A percentile compares a stretch with the other conserved stretches of the same genome.
Evolutionary conservation across 2,113 vertebrate species (phyloP).

Genomic region (Cercocebus atys): DNA sequence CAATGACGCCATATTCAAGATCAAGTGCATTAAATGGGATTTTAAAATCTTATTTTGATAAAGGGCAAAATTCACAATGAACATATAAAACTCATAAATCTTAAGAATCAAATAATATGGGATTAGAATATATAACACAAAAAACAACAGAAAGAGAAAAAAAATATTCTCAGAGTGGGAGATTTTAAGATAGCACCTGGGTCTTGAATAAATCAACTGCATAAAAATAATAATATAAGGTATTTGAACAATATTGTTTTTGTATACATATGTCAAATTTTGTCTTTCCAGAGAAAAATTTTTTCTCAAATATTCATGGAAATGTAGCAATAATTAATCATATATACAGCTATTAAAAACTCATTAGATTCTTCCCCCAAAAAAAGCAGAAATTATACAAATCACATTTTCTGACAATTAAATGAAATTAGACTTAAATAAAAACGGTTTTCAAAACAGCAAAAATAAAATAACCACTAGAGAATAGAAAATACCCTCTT

Average conservation of each 20-base stretch:
- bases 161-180: background rate
- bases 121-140: conserved; percentile 39
- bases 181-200: background rate
- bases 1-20: conserved; percentile 40
- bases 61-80: conserved; percentile 64
- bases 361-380: background rate
- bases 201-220: background rate
- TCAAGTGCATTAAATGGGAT: conserved; percentile 65
- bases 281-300: background rate
- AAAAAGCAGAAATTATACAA: background rate
- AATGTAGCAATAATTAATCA: background rate
- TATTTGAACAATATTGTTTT: background rate
- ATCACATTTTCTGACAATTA: background rate
- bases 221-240: background rate
- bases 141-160: background rate
- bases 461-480: background rate
- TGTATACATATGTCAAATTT: background rate
- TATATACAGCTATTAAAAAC: background rate
- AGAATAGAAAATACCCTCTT: background rate
- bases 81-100: conserved; percentile 73
- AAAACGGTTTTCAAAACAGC: background rate
- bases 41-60: conserved; percentile 74
- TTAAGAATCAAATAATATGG: conserved; percentile 66
- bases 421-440: background rate
- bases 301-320: background rate